These are phyloP conservation scores for Dromaius novaehollandiae DNA, from an alignment of 2,113 vertebrate species.

Conservation along the genomic window DNA sequence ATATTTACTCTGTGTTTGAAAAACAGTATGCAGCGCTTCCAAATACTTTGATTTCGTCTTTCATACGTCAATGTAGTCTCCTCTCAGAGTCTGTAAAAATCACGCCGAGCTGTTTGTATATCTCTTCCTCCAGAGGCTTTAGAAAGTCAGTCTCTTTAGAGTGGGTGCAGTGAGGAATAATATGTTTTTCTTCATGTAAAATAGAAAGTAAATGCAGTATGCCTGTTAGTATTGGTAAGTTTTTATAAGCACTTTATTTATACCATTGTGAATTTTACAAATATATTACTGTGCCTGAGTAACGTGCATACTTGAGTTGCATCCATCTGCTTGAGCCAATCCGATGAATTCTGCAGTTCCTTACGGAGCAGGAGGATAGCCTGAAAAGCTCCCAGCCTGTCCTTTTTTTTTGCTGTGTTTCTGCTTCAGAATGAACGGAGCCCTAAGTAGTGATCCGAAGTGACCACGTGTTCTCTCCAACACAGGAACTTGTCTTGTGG, in stretches of 20 bases:
- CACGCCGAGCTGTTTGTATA: neutral
- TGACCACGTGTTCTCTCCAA: neutral
- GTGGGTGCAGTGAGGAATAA: neutral
- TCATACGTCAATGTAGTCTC: neutral
- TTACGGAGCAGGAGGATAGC: neutral
- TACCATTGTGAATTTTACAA: neutral
- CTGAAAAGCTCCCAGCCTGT: neutral
- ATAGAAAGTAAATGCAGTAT: neutral
- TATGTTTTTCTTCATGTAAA: neutral
- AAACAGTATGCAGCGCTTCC: neutral
- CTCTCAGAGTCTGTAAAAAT: neutral
- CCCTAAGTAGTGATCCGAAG: neutral
- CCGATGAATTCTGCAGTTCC: neutral
- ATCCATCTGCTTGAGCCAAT: neutral
- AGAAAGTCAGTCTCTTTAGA: neutral
- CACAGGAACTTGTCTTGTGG: neutral
- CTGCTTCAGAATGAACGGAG: neutral
- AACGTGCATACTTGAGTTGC: neutral
- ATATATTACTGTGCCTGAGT: neutral
- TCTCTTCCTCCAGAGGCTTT: neutral
- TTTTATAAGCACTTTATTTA: neutral
- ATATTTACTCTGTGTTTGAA: constrained; percentile 4
- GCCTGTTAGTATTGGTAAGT: neutral
- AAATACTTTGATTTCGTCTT: neutral
- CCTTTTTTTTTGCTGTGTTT: neutral